Percentiles rank a stretch among this genome's conserved stretches.
These are phyloP conservation scores for Hystrix cristata DNA, from an alignment of 2,113 vertebrate genomes.

Conservation along the genomic window DNA sequence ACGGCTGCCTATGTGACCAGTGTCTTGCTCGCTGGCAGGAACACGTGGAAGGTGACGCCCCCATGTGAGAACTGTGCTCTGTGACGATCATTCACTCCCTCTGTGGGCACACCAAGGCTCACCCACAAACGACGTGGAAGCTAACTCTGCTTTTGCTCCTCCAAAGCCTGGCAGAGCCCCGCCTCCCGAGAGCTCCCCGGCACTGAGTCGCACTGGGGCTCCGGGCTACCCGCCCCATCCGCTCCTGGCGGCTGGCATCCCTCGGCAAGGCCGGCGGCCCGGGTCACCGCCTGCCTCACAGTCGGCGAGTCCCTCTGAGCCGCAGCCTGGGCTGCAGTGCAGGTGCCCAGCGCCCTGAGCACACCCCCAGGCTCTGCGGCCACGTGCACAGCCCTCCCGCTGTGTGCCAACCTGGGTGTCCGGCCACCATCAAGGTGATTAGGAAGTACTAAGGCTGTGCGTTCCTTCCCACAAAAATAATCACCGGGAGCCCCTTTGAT, in stretches of 20 bases:
- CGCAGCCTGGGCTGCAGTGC: accelerated
- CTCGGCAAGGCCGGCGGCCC: background rate
- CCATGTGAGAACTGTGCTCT: no score
- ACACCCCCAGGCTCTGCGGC: slow-evolving; percentile 54
- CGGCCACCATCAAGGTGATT: slow-evolving; percentile 75
- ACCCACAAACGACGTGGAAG: background rate
- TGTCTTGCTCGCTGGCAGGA: background rate
- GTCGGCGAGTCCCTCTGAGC: background rate
- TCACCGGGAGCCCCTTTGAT: slow-evolving; percentile 89
- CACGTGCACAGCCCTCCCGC: slow-evolving; percentile 55
- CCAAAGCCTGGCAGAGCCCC: background rate
- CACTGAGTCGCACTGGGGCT: accelerated
- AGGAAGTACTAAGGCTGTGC: slow-evolving; percentile 60
- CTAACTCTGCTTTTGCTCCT: background rate
- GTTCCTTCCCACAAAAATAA: slow-evolving; percentile 77
- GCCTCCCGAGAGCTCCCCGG: accelerated
- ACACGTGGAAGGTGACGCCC: background rate
- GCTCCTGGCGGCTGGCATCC: background rate
- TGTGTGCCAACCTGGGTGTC: slow-evolving; percentile 63
- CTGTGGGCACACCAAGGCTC: background rate
- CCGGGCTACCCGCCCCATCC: background rate
- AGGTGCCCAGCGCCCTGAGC: background rate
- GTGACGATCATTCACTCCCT: accelerated
- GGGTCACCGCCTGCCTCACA: accelerated
- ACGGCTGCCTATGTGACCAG: accelerated